A percentile compares a stretch with the other conserved stretches of the same genome.
Conservation (phyloP, 2,888 invertebrate species). For the Drosophila kanekoi region DNA sequence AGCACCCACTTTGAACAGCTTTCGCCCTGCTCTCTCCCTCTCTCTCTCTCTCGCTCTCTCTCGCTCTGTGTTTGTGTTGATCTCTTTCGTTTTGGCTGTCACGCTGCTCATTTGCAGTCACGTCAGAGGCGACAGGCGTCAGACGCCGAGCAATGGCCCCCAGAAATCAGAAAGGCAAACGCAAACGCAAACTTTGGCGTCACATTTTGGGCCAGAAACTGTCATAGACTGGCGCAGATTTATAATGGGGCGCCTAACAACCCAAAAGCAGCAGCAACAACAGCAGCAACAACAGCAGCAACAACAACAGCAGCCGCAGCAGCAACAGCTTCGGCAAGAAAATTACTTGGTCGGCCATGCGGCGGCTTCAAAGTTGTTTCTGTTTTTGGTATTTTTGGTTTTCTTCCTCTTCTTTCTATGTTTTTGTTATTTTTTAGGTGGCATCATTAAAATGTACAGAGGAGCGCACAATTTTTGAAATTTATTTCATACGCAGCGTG, state of each 20-base stretch:
- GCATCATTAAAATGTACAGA: conserved; percentile 80
- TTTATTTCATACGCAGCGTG: conserved; percentile 80
- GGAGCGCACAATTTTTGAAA: conserved; percentile 68
- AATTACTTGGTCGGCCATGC: conserved; percentile 69
- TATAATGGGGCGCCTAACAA: conserved; percentile 77
- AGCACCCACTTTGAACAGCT: conserved; percentile 32
- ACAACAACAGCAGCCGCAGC: not conserved
- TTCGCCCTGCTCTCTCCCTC: not conserved
- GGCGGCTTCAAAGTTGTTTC: conserved; percentile 73
- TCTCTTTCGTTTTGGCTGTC: conserved; percentile 31
- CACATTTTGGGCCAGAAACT: conserved; percentile 67
- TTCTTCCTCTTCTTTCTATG: conserved; percentile 47
- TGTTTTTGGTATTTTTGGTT: conserved; percentile 42
- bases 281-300: conserved; percentile 3
- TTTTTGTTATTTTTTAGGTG: conserved; percentile 37
- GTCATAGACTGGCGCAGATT: conserved; percentile 77
- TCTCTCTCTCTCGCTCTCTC: not conserved
- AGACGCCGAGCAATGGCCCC: conserved; percentile 75
- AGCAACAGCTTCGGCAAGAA: conserved; percentile 38
- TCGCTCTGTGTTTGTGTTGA: not conserved
- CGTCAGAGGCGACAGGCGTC: conserved; percentile 62
- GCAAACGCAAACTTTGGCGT: conserved; percentile 59
- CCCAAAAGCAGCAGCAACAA: conserved; percentile 33
- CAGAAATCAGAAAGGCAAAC: conserved; percentile 45
- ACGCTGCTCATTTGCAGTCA: conserved; percentile 72